phyloP scores from a whole-genome alignment of 1,140 invertebrate species.

The Agraylea sexmaculata region DNA sequence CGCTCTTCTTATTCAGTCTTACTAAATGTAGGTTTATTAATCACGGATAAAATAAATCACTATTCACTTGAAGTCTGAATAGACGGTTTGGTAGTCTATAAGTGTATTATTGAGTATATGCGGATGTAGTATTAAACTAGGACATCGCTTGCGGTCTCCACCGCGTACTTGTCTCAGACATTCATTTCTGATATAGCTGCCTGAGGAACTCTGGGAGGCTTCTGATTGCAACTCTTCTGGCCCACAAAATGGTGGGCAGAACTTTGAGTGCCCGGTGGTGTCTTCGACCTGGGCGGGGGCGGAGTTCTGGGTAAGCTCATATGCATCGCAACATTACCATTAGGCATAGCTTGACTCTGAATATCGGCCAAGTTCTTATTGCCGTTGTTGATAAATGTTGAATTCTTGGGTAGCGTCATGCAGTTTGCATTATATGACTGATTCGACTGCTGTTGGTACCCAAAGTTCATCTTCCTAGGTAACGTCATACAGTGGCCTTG shows the following conservation, averaged over 20 bases:
- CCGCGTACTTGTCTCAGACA: conserved; percentile 58
- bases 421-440: conserved; percentile 40
- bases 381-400: conserved; percentile 42
- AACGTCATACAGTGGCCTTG: conserved; percentile 49
- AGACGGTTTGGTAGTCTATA: no score
- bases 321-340: conserved; percentile 22
- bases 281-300: conserved; percentile 24
- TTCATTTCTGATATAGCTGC: conserved; percentile 72
- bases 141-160: conserved; percentile 28
- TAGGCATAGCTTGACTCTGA: conserved; percentile 31
- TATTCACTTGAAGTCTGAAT: no score
- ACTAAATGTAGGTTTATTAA: no score
- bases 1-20: no score
- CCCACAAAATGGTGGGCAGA: conserved; percentile 10
- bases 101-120: no score
- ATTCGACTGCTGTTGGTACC: conserved; percentile 33
- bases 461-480: conserved; percentile 48
- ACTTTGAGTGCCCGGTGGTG: conserved; percentile 32
- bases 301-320: conserved; percentile 30
- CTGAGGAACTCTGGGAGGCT: conserved; percentile 54
- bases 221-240: conserved; percentile 26
- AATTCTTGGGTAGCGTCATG: conserved; percentile 47
- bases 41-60: no score
- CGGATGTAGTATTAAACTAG: no score
- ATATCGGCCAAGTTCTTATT: conserved; percentile 42